Conservation (phyloP, 2,113 vertebrate genomes). For the Baryphthengus martii region DNA sequence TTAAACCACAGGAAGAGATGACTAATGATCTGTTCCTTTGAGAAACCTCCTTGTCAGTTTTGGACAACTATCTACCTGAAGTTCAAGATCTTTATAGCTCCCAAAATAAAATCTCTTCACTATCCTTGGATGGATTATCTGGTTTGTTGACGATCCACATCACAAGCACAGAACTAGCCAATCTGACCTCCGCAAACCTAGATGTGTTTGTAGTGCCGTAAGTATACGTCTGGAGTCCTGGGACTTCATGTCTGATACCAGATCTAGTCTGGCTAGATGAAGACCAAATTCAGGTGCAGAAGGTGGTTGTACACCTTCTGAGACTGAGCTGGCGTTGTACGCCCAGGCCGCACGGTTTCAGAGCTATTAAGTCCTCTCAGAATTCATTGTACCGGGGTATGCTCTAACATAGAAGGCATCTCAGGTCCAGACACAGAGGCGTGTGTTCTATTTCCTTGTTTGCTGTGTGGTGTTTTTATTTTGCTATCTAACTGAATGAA, state of each 20-base stretch:
- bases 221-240: background rate
- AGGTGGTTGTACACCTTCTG: background rate
- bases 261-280: background rate
- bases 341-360: background rate
- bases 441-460: background rate
- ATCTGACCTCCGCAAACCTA: background rate
- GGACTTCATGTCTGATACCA: background rate
- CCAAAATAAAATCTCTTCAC: background rate
- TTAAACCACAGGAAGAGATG: background rate
- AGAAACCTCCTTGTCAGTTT: background rate
- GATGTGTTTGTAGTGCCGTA: background rate
- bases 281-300: background rate
- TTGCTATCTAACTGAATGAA: background rate
- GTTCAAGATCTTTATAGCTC: background rate
- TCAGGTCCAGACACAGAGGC: background rate
- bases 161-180: background rate
- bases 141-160: background rate
- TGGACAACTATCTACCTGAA: background rate
- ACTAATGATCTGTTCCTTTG: background rate
- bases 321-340: background rate
- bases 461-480: background rate
- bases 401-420: background rate
- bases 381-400: background rate
- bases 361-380: background rate
- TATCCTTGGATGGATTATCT: background rate